A percentile compares a stretch with the other conserved stretches of the same genome.
phyloP scores from a whole-genome alignment of 2,797 vertebrate species.

The Silurus lanzhouensis region DNA sequence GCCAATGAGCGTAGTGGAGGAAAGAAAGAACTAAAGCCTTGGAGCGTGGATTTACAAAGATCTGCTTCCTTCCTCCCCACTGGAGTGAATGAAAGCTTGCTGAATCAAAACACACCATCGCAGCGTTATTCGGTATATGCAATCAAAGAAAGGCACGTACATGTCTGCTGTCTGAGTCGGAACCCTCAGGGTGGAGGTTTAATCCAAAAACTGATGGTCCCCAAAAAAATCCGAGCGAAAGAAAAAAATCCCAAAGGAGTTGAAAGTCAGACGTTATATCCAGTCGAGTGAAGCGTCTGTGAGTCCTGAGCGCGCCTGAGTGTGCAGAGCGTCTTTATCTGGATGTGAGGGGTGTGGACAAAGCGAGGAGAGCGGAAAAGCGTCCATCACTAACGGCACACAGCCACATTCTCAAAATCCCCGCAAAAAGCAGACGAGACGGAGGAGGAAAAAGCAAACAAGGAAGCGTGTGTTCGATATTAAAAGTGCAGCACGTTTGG shows the following conservation, averaged over 20 bases:
- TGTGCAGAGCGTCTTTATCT: conserved; percentile 46
- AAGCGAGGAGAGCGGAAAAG: conserved; percentile 49
- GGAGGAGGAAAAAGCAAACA: not conserved
- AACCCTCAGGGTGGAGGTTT: conserved; percentile 37
- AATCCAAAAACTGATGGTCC: conserved; percentile 28
- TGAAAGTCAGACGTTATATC: not conserved
- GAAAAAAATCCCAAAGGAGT: not conserved
- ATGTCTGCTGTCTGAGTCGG: conserved; percentile 56
- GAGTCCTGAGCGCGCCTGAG: conserved; percentile 44
- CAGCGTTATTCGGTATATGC: not conserved
- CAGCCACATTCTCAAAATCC: conserved; percentile 33
- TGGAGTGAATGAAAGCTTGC: too few species aligned
- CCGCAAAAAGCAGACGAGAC: not conserved
- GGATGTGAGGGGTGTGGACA: conserved; percentile 61
- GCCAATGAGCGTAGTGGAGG: not conserved
- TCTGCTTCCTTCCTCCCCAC: not conserved
- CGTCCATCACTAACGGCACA: conserved; percentile 40
- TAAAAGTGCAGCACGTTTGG: not conserved
- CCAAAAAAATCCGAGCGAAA: not conserved
- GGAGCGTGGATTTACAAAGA: not conserved
- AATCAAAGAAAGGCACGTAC: conserved; percentile 54
- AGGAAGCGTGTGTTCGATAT: not conserved
- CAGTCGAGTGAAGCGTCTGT: not conserved
- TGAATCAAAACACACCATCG: too few species aligned
- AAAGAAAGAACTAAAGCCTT: not conserved